These are phyloP conservation scores for Ligdia adustata DNA, from an alignment of 2,888 invertebrate species.

Conservation along the genomic window DNA sequence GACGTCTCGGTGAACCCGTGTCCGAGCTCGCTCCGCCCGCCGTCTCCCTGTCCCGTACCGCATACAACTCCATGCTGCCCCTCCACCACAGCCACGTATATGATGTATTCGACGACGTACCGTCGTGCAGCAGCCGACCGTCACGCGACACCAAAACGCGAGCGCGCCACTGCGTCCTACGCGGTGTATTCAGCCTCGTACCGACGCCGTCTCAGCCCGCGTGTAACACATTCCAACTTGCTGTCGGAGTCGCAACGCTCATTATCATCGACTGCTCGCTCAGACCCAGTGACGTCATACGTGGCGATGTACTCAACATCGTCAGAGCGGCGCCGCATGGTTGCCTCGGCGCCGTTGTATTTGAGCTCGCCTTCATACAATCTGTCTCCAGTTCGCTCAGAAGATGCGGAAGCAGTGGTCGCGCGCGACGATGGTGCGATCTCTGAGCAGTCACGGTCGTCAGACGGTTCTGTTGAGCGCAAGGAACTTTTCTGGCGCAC, in stretches of 20 bases:
- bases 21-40: conserved; percentile 37
- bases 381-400: too few relatives aligned
- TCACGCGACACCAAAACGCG: conserved; percentile 27
- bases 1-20: conserved; percentile 57
- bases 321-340: background rate
- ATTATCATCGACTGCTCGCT: too few relatives aligned
- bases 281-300: conserved; percentile 1
- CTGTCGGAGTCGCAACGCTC: background rate
- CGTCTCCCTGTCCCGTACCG: conserved; percentile 47
- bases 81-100: conserved; percentile 53
- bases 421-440: background rate
- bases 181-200: conserved; percentile 41
- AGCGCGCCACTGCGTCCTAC: conserved; percentile 47
- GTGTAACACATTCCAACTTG: too few relatives aligned
- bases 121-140: conserved; percentile 1
- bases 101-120: conserved; percentile 41
- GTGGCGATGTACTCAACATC: conserved; percentile 1
- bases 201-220: background rate
- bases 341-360: background rate
- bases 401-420: background rate
- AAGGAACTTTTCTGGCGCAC: background rate
- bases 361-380: background rate
- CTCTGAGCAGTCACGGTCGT: background rate
- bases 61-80: conserved; percentile 47
- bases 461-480: background rate